Percentiles rank a stretch among this genome's conserved stretches.
Evolutionary conservation across 2,797 vertebrate genomes (phyloP).

Genomic region (Xiphophorus birchmanni): DNA sequence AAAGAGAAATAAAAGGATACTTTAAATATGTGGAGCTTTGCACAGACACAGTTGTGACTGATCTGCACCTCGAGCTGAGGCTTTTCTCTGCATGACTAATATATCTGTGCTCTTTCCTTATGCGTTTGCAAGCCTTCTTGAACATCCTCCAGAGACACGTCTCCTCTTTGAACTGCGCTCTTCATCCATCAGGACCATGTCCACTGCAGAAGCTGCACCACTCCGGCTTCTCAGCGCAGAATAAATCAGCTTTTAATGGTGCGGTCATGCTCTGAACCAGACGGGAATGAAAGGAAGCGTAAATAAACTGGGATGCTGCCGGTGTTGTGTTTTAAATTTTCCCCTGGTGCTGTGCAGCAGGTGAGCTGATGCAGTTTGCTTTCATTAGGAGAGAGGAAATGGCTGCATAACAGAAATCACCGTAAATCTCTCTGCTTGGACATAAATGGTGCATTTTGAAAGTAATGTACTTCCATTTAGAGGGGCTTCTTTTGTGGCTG

Average conservation of each 20-base stretch:
- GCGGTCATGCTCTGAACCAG: not conserved
- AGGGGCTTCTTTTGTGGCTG: not conserved
- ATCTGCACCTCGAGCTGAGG: constrained; percentile 55
- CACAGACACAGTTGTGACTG: constrained; percentile 57
- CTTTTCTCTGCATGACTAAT: constrained; percentile 54
- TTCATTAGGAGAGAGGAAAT: not conserved
- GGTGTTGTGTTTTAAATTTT: not conserved
- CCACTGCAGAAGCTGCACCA: not conserved
- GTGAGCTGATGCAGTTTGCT: not conserved
- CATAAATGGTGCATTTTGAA: not conserved
- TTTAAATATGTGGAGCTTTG: constrained; percentile 60
- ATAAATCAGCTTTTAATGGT: not conserved
- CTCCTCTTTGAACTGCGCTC: constrained; percentile 26
- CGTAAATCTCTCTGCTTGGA: not conserved
- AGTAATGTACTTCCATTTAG: not conserved
- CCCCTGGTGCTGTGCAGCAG: not conserved
- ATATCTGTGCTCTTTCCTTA: constrained; percentile 13
- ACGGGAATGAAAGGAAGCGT: not conserved
- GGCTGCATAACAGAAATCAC: not conserved
- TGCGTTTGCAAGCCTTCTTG: constrained; percentile 22
- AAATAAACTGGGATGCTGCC: not conserved
- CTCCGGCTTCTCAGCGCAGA: not conserved
- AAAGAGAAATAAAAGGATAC: constrained; percentile 64
- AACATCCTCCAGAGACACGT: constrained; percentile 30
- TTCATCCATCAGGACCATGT: constrained; percentile 15